Base-by-base conservation (phyloP, 2,113 vertebrate species). In the Sylvilagus bachmani region DNA sequence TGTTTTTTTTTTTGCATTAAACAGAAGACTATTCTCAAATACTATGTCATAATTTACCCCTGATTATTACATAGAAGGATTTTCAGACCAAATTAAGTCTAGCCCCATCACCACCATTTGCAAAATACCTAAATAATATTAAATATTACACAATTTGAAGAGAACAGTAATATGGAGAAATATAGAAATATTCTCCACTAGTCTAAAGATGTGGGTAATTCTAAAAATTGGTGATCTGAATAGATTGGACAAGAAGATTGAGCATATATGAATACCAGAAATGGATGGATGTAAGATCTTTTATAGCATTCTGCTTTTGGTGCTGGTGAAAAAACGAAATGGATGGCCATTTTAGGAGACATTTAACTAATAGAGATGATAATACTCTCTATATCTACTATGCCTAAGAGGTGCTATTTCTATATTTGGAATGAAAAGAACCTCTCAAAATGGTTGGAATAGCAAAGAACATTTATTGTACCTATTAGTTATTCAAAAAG, bases 1-100 rank as follows among this genome's bases (percentile, higher is more conserved):
- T 36, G 19, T 53, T 61, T 97, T 69, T 11, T 53, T 61, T 97
- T 69, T 11, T 91, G 14, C 29, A 53, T 86, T 86, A 74, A 93
- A 90, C 86, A 77, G 61, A 71, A 86, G 24, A 71, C 24, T 55
- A 6, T 85, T 27, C 16, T 74, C 61, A 36, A 69, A 70, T 6
- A 61, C n/a, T 77, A 6, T 24, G 44, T 81, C 49, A 78, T 33
- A 19, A 44, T 93, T 86, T 90, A 86, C 49, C 75, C 70, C 51
- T 87, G 70, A 62, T 16, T 67, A 67, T 94, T 94, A 92, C 1
- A 55, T 55, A 84, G 90, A 85, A 75, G 31, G 69, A 9, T 7
- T 85, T 92, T 95, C 71, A 92, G 70, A 74, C 16, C 16, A 85
- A 78, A 70, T 87, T 74, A 66, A 69, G 69, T 21, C 13, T 53